Evolutionary conservation across 2,888 invertebrate genomes (phyloP).

Genomic region (Hetaerina titia): DNA sequence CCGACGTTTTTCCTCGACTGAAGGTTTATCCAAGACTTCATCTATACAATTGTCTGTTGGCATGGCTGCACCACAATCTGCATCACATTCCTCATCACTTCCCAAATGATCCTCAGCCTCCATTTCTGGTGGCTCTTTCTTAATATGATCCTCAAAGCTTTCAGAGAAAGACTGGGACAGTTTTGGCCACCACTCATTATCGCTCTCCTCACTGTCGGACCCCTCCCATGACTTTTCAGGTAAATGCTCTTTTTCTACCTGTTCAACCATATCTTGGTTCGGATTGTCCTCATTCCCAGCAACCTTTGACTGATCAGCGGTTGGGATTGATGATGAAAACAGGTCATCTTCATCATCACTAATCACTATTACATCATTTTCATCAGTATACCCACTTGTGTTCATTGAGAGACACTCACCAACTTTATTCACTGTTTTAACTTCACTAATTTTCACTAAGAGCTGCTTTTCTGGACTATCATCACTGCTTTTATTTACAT

Average conservation of each 20-base stretch:
- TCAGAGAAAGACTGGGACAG: slow-evolving; percentile 54
- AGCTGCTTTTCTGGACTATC: slow-evolving; percentile 79
- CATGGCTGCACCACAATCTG: neutral
- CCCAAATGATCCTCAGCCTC: neutral
- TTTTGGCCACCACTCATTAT: slow-evolving; percentile 68
- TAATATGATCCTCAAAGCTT: neutral
- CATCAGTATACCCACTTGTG: slow-evolving; percentile 47
- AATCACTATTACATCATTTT: slow-evolving; percentile 61
- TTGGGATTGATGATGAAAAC: slow-evolving; percentile 25
- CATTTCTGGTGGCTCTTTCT: neutral
- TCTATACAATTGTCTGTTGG: neutral
- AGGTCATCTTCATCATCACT: slow-evolving; percentile 63
- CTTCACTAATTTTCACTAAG: slow-evolving; percentile 73
- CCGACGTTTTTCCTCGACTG: neutral
- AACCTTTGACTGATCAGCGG: neutral
- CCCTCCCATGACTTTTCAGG: slow-evolving; percentile 7
- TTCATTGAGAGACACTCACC: neutral
- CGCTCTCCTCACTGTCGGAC: slow-evolving; percentile 40
- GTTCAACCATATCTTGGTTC: neutral
- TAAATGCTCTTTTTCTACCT: neutral
- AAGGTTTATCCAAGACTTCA: neutral
- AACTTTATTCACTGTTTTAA: slow-evolving; percentile 70
- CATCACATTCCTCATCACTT: neutral
- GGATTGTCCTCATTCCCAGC: neutral
- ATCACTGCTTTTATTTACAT: slow-evolving; percentile 73